Base-by-base conservation (phyloP, 2,797 vertebrate genomes). In the Argentina silus region DNA sequence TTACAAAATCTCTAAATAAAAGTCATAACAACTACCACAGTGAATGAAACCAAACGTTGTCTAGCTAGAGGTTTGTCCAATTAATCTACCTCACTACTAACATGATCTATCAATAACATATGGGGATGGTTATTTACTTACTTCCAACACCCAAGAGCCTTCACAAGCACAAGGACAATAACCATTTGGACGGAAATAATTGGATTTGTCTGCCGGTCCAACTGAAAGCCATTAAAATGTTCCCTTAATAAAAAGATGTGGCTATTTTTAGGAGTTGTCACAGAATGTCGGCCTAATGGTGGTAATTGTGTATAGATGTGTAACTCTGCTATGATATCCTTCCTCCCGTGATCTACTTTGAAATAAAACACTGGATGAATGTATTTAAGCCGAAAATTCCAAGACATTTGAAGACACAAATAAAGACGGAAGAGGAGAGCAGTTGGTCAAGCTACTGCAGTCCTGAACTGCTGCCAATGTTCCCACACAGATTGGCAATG, bases 391-490 rank as follows among this genome's bases (percentile, higher is more conserved):
- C 83, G 79, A 64, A 85, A 79, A 82, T 64, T 81, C 76, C 81
- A 74, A 87, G 81, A 84, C 65, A 72, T 27, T 71, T 76, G 55
- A 60, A 86, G 75, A 74, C 73, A 79, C 61, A 76, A 76, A 85
- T 83, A 75, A 79, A 77, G 83, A 84, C 77, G 83, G 82, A 82
- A 83, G 82, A 89, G 81, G 85, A 77, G 87, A 88, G 84, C 86
- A 85, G 83, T 86, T 78, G 82, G 90, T 78, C 44, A 66, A 86
- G 83, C 78, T 70, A 75, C 76, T 57, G 19, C 68, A 84, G 83
- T 88, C 83, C 79, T 83, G 86, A 85, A 69, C 65, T 67, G 0
- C 69, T 84, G 87, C 90, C 89, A 90, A 62, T 0, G 48, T 85
- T 78, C 88, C 87, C 88, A 88, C 89, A 81, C 89, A 81, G 73